Evolutionary conservation across 2,113 vertebrate genomes (phyloP), one percentile per base, ranked within the genome.

Genomic region (Pampusana beccarii): DNA sequence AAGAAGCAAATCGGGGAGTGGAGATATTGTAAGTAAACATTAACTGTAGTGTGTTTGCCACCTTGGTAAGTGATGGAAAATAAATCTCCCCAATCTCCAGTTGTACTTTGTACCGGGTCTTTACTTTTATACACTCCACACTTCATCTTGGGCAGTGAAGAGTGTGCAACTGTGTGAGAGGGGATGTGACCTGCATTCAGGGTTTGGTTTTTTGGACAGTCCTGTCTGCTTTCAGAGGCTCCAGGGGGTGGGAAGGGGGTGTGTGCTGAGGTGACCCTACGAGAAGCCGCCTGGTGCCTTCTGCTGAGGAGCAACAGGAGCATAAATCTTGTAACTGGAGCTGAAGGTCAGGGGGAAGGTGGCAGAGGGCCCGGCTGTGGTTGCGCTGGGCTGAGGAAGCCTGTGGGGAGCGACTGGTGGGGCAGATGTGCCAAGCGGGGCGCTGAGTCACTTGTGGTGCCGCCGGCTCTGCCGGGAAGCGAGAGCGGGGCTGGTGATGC

Each of bases 21-120:
- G 61, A 94, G 93, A 78, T 80, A 85, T 7, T 74, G 50, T 53
- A 51, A 57, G 71, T 61, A 92, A 97, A 95, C 66, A 75, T 25
- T 14, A 33, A 51, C 71, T n/a, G 86, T n/a, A 62, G 40, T 48
- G 70, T 64, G 84, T 88, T 92, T 83, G 91, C 71, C 2, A 28
- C 80, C 75, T 65, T 83, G 75, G 54, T 29, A 81, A 73, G 86
- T n/a, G 80, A 48, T 81, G 83, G 90, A 73, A 95, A 96, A 95
- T 90, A 95, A 95, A 96, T 31, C 40, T 60, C 61, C 67, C 54
- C 61, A 7, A 4, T 64, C 61, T 40, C 34, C 64, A 31, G 38
- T n/a, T 93, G 83, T 14, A 58, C 91, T 92, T 95, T 84, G 92
- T 29, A 50, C 88, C 0, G 2, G 8, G 7, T 80, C 54, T 85